A percentile compares a stretch with the other conserved stretches of the same genome.
phyloP scores from a whole-genome alignment of 2,888 invertebrate genomes.

The Chrysodeixis includens region DNA sequence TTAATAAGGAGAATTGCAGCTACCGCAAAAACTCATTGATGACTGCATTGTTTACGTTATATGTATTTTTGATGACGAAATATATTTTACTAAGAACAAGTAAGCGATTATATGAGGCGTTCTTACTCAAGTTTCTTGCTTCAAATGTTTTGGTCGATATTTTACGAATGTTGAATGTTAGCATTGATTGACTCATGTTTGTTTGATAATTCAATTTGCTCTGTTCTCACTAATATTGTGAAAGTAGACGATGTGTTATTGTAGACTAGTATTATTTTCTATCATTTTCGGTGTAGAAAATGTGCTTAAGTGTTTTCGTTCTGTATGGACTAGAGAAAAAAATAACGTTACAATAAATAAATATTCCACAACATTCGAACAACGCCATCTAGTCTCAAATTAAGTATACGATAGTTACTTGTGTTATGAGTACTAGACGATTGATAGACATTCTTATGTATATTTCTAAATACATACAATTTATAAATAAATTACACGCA shows the following conservation, averaged over 20 bases:
- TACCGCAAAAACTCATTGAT: background rate
- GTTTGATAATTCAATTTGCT: constrained; percentile 14
- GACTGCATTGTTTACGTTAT: background rate
- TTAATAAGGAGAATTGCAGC: background rate
- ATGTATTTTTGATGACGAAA: background rate
- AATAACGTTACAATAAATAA: no score
- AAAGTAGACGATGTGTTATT: background rate
- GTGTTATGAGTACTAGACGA: no score
- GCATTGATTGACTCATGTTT: constrained; percentile 10
- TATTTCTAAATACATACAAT: no score
- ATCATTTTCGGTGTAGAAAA: background rate
- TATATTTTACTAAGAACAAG: background rate
- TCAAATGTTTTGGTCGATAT: background rate
- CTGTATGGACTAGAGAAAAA: background rate
- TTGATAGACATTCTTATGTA: no score
- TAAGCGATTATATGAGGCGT: background rate
- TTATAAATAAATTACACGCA: no score
- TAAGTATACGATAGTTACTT: no score
- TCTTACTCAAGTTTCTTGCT: constrained; percentile 2
- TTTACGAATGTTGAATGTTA: constrained; percentile 8
- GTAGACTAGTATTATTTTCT: background rate
- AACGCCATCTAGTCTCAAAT: no score
- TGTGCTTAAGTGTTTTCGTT: background rate
- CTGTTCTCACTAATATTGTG: constrained; percentile 7
- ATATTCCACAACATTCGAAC: no score